Base-by-base conservation (phyloP, 2,888 invertebrate genomes). In the Cerastis leucographa region DNA sequence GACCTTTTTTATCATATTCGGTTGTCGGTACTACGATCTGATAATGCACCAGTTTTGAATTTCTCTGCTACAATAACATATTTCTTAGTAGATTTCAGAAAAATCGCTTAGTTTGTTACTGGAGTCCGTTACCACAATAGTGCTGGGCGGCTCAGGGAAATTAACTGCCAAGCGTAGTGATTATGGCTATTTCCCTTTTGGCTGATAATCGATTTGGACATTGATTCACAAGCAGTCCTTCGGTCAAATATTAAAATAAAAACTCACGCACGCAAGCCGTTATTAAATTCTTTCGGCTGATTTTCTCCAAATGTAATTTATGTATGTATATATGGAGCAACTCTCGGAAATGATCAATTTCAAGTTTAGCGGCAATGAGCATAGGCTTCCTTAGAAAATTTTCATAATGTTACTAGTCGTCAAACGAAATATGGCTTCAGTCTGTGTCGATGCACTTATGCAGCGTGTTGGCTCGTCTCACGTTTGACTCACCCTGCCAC, bases 1-100 rank as follows among this genome's bases (percentile, higher is more conserved):
- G 64, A 71, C 81, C 85, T 89, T 35, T 35, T 89, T 90, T 89
- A 87, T 90, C 85, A 89, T 87, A 86, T 88, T 81, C 74, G 74
- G 78, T 78, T 79, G 61, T 69, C 81, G 72, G 68, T 79, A 80
- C 80, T 76, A 83, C 76, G 76, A 85, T 87, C 83, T 68, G 79
- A 85, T 84, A 73, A 35, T 72, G 72, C 65, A 61, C 56, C 65
- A 40, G 69, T 77, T 78, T 78, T 44, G 65, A 59, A 65, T 62
- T 62, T 44, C 51, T 51, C 14, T n/a, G 35, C 42, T 42, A 44
- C 19, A 69, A 29, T n/a, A 65, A 4, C 14, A 71, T 35, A 56
- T 35, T 71, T 65, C 3, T 76, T 69, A n/a, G 19, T 49, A 49
- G n/a, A 19, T 46, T 40, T 19, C 9, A 25, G 11, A 67, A 61